Conservation (phyloP, 2,797 vertebrate species). For the Gambusia yucatana region DNA sequence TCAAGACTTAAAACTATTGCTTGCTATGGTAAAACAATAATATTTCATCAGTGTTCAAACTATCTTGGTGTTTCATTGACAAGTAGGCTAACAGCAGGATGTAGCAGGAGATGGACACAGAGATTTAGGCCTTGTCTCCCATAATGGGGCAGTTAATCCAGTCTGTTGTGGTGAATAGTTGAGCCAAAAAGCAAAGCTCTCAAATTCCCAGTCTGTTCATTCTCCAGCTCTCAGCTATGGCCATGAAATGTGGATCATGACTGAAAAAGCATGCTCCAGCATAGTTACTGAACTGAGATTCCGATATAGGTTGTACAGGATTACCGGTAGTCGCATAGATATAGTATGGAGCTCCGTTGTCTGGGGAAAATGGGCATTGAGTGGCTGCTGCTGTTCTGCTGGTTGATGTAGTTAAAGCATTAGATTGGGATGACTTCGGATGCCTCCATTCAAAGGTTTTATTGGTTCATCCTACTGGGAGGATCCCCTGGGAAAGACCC, state of each 20-base stretch:
- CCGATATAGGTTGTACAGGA: neutral
- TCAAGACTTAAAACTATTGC: neutral
- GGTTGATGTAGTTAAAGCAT: neutral
- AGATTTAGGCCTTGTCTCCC: neutral
- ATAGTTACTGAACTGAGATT: neutral
- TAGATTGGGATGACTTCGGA: neutral
- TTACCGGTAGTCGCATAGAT: neutral
- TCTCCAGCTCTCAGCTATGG: neutral
- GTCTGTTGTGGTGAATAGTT: neutral
- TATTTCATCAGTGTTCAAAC: neutral
- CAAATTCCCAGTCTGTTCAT: neutral
- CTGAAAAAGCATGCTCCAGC: neutral
- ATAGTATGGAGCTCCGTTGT: neutral
- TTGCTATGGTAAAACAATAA: neutral
- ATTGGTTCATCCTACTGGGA: neutral
- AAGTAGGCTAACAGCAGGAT: neutral
- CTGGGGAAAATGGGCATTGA: neutral
- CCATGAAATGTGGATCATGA: neutral
- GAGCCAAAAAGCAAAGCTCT: constrained; percentile 5
- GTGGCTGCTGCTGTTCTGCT: neutral
- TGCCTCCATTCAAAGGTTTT: constrained; percentile 1
- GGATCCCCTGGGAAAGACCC: neutral
- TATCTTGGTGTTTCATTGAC: neutral
- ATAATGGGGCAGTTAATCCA: neutral
- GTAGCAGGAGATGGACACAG: neutral